Conservation (phyloP, 2,797 vertebrate species). For the Poeciliopsis turneri region DNA sequence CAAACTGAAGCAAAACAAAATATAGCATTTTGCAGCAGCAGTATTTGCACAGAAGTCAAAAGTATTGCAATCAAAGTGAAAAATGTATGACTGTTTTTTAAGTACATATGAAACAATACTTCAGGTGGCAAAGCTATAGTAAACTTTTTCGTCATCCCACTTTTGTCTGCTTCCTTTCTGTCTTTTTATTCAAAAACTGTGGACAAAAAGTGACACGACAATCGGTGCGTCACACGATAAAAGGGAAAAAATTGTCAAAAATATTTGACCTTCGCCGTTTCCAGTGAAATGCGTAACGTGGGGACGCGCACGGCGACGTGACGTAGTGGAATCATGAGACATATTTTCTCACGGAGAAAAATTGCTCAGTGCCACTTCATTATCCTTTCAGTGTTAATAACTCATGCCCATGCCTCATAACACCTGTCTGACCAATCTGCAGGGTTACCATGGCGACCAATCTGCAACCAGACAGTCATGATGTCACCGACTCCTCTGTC, state of each 20-base stretch:
- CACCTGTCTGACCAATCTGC: background rate
- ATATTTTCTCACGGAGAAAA: background rate
- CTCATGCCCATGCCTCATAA: background rate
- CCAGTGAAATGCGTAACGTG: background rate
- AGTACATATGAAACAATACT: too few relatives aligned
- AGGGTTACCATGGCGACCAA: background rate
- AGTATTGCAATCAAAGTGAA: too few relatives aligned
- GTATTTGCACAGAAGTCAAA: too few relatives aligned
- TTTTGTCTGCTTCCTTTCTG: background rate
- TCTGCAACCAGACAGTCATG: background rate
- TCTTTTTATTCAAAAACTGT: background rate
- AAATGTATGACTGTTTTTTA: too few relatives aligned
- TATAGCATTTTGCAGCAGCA: too few relatives aligned
- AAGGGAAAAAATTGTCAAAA: background rate
- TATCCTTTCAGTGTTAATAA: constrained; percentile 2
- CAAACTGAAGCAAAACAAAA: too few relatives aligned
- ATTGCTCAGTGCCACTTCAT: background rate
- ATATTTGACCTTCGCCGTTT: background rate
- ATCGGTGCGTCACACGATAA: background rate
- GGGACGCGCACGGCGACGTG: background rate
- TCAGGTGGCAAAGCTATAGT: too few relatives aligned
- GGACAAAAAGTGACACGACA: too few relatives aligned
- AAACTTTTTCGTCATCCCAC: background rate
- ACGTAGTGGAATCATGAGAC: background rate
- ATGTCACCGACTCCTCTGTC: background rate